Base-by-base conservation (phyloP, 2,797 vertebrate species). In the Microhierax caerulescens region DNA sequence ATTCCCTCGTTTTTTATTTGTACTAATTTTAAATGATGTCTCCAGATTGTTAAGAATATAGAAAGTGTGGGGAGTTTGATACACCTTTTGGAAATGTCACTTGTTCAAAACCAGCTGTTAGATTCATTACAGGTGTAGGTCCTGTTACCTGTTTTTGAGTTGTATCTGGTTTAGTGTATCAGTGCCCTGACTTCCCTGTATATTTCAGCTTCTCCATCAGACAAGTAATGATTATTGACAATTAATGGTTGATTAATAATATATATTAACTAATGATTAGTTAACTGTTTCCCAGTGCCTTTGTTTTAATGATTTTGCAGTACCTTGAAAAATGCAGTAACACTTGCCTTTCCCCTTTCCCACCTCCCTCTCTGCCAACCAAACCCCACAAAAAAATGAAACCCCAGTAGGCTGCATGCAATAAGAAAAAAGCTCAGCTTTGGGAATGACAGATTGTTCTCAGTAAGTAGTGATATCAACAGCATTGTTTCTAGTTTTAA, bases 331-430 rank as follows among this genome's bases (percentile, higher is more conserved):
- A 72, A 17, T 27, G 51, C 14, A 51, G 15, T 34, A 53, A 51
- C 9, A 54, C 11, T 25, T 63, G 8, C 60, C 25, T 2, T 2
- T 1, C 2, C 0, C 4, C 23, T 25, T 74, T 8, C 32, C 14
- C 6, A 6, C 8, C 17, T 32, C 5, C 5, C 11, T 6, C 25
- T 13, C 27, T 36, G 22, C 23, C 36, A 39, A 3, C 34, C 15
- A 68, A 88, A 27, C 27, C 4, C 17, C 27, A 30, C 8, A 6
- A 48, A 77, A 81, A 57, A 37, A 54, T n/a, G 48, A 41, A 68
- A 16, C 11, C 21, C 11, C 12, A 11, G 19, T 5, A 47, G 18
- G 12, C 23, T 48, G 30, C 3, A 0, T 54, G 41, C 78, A 50
- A 34, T 30, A 60, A 85, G 69, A 65, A 76, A 65, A 76, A 47